Evolutionary conservation across 2,888 invertebrate species (phyloP), one percentile per base, ranked within the genome.

Genomic region (Antheraea assamensis): DNA sequence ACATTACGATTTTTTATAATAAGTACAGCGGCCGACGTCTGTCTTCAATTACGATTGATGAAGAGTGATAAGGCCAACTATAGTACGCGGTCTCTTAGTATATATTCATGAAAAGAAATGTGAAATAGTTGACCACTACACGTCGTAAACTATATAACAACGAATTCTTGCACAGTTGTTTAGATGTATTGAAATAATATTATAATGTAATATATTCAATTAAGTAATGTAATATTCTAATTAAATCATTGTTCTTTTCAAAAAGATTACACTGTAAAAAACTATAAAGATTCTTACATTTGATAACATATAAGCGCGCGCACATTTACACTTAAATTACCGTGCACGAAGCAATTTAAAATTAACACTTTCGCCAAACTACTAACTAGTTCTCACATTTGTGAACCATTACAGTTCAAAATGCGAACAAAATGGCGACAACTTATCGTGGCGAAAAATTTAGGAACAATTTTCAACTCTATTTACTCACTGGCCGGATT

Each of bases 341-440:
- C 10, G 27, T n/a, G 30, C 31, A 66, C 19, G 7, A 66, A 35
- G 35, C 68, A 35, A 68, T 35, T 68, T 19, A 68, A 68, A n/a
- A 35, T 68, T 68, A 35, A 35, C 68, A 68, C 31, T 35, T 68
- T 68, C n/a, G 35, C 31, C 68, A 68, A 68, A 68, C 19, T 35
- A 21, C 27, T 68, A 35, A 35, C 35, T 68, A 68, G 68, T 68
- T 68, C 35, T 35, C 68, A 68, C 31, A 68, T 35, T 68, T 35
- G n/a, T 35, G 68, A 68, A 68, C 21, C 8, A 21, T 5, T 7
- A 68, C 61, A 10, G 31, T 68, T 68, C 31, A 31, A 66, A 68
- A 68, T n/a, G 66, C 31, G 31, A n/a, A 35, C 35, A 10, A 68
- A 68, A 68, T n/a, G n/a, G 68, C 35, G 21, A 35, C 35, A n/a